Percentiles rank a stretch among this genome's conserved stretches.
phyloP scores from a whole-genome alignment of 2,888 invertebrate genomes.

The Graphium colonna region DNA sequence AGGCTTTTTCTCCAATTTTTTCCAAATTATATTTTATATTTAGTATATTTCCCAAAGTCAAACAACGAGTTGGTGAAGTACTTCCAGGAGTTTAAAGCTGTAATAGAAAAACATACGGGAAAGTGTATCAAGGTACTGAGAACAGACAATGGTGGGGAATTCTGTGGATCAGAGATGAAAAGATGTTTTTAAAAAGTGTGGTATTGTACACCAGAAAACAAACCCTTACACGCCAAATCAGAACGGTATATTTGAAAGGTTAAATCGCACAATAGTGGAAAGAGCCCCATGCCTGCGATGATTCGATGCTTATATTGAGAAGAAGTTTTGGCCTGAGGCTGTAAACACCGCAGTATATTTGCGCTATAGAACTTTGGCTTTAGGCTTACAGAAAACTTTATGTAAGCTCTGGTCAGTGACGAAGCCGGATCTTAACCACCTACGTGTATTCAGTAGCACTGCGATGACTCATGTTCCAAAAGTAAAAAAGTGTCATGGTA shows the following conservation, averaged over 20 bases:
- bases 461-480: neutral
- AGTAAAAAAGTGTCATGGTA: neutral
- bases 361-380: no score
- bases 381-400: constrained; percentile 15
- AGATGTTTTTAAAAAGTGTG: constrained; percentile 23
- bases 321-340: no score
- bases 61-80: no score
- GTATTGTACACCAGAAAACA: constrained; percentile 39
- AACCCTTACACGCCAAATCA: constrained; percentile 38
- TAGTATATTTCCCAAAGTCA: no score
- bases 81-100: constrained; percentile 21
- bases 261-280: constrained; percentile 25
- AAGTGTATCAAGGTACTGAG: constrained; percentile 33
- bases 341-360: no score
- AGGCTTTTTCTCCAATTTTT: no score
- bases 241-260: constrained; percentile 32
- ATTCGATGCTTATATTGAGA: no score
- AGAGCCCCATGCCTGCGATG: no score
- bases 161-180: constrained; percentile 16
- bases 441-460: neutral
- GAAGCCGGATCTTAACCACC: neutral
- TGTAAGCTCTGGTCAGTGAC: constrained; percentile 27
- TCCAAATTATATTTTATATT: no score
- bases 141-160: constrained; percentile 25
- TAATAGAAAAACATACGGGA: constrained; percentile 32